Percentiles rank a stretch among this genome's conserved stretches.
These are phyloP conservation scores for Sepiola atlantica DNA, from an alignment of 2,888 invertebrate genomes.

Conservation along the genomic window DNA sequence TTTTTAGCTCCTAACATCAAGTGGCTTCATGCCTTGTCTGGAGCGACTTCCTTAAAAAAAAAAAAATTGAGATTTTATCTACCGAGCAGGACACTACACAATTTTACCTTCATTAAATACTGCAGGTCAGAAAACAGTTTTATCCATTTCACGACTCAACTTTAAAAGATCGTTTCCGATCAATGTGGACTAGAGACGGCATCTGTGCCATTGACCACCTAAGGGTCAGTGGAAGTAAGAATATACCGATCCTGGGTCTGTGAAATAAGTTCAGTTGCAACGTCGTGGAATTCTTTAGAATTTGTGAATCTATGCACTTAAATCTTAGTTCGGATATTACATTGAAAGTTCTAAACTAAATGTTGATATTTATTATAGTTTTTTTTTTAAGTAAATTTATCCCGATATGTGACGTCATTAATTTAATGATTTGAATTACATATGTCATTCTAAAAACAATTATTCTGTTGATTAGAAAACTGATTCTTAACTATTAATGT, in stretches of 20 bases:
- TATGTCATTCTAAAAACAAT: no score
- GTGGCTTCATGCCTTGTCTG: constrained; percentile 61
- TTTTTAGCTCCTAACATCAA: no score
- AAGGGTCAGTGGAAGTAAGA: constrained; percentile 55
- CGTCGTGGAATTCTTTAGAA: constrained; percentile 62
- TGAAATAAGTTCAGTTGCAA: constrained; percentile 57
- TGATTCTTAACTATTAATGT: no score
- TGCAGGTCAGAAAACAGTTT: constrained; percentile 56
- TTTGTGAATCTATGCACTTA: constrained; percentile 64
- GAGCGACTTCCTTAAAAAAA: constrained; percentile 51
- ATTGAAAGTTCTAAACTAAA: constrained; percentile 53
- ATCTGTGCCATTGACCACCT: constrained; percentile 62
- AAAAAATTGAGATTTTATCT: constrained; percentile 47
- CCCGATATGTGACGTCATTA: no score
- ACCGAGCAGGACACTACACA: constrained; percentile 57
- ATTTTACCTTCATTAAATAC: constrained; percentile 52
- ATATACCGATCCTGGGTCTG: constrained; percentile 58
- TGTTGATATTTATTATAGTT: no score
- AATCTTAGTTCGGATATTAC: constrained; percentile 64
- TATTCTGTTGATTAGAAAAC: no score
- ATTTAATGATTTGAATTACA: no score
- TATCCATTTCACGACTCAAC: constrained; percentile 54
- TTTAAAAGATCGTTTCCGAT: constrained; percentile 56
- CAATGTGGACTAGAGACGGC: no score
- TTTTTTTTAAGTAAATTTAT: no score